A percentile compares a stretch with the other conserved stretches of the same genome.
phyloP scores from a whole-genome alignment of 2,797 vertebrate genomes.

The Microchirus variegatus region DNA sequence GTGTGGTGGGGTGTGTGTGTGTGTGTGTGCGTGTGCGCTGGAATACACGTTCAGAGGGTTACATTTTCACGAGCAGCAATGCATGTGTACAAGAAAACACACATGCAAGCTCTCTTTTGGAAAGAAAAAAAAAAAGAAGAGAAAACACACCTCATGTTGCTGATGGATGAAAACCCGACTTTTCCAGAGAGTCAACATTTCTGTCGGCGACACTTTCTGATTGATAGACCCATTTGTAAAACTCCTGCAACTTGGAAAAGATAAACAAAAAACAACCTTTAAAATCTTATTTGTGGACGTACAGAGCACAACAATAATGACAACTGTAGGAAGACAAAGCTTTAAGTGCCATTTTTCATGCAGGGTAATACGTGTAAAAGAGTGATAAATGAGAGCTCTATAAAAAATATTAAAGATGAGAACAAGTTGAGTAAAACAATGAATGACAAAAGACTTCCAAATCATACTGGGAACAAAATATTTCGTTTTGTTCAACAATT shows the following conservation, averaged over 20 bases:
- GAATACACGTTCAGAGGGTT: too few species aligned
- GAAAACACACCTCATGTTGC: conserved; percentile 28
- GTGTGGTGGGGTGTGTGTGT: conserved; percentile 26
- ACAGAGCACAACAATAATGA: not conserved
- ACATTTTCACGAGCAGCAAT: too few species aligned
- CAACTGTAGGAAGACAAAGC: not conserved
- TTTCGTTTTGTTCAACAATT: not conserved
- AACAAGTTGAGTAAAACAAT: not conserved
- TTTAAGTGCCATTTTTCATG: not conserved
- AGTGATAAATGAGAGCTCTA: not conserved
- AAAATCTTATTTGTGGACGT: not conserved
- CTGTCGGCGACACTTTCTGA: conserved; percentile 28
- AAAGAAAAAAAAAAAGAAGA: conserved; percentile 48
- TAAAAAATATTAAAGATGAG: not conserved
- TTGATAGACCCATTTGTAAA: conserved; percentile 35
- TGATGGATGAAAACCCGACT: conserved; percentile 53
- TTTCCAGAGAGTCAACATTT: conserved; percentile 49
- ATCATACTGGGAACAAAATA: not conserved
- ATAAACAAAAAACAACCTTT: conserved; percentile 8
- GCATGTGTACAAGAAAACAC: conserved; percentile 38
- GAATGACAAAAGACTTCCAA: not conserved
- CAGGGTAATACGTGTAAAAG: too few species aligned
- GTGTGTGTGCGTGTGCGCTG: conserved; percentile 25
- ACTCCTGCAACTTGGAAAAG: not conserved
- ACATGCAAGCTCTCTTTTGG: conserved; percentile 32